Base-by-base conservation (phyloP, 2,113 vertebrate species). In the Pelmatolapia mariae region DNA sequence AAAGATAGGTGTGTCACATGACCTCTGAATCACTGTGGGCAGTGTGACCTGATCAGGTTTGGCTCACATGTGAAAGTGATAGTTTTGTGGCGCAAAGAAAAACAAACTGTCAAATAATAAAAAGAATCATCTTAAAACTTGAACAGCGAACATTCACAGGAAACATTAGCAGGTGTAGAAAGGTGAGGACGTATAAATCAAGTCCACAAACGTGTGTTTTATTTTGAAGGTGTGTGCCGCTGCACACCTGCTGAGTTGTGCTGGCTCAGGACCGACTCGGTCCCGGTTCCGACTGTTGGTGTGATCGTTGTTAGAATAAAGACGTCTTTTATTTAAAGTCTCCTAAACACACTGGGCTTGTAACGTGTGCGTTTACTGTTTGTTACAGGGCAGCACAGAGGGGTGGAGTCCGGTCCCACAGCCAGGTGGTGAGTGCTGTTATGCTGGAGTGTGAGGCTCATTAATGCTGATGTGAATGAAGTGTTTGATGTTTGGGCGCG, bases 341-440 rank as follows among this genome's bases (percentile, higher is more conserved):
- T 40, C 19, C 9, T 50, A 3, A 76, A 29, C 45, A 66, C 31
- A 7, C 47, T 10, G 29, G 31, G 15, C 9, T 4, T 57, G 16
- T 92, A 53, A 85, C 1, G 4, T 13, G 81, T 89, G 78, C 53
- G 89, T 92, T 95, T 95, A 85, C 91, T 87, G 3, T 95, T 83
- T 92, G 8, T 89, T 73, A 7, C 94, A 96, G 96, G 94, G 95
- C 95, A 94, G 95, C 94, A 90, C 94, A 95, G 95, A 95, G 93
- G 92, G 94, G 94, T 95, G 95, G 95, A 96, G 94, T 94, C 95
- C 94, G 95, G 94, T 95, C 92, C 92, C 94, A 91, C 93, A 94
- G 95, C 94, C 94, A 93, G 91, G 94, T 93, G 96, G 96, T 97
- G 93, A 96, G 96, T 96, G 71, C 19, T 66, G 33, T 40, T 53